Evolutionary conservation across 2,888 invertebrate species (phyloP), one percentile per base, ranked within the genome.

Genomic region (Noctua fimbriata): DNA sequence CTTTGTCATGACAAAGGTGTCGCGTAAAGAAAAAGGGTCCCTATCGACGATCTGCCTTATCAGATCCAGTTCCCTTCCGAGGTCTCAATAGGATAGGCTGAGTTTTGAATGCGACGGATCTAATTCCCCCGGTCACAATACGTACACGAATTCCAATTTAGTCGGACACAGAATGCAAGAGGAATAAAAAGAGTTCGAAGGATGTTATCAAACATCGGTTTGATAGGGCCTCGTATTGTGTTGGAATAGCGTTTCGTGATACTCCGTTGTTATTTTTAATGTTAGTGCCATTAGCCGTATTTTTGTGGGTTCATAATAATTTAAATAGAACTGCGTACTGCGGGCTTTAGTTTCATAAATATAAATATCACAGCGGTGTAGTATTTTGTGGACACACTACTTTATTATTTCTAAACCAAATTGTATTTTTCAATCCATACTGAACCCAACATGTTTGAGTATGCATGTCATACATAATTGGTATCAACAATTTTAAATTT

Each of bases 1-100:
- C 93, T 96, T 97, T 97, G 96, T 97, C 94, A 95, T 96, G 96
- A 96, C 96, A 96, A 97, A 97, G 96, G 96, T 97, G 96, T 96
- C 96, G 96, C 94, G 95, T 93, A 94, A 96, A 96, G 96, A 96
- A 96, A 96, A 96, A 96, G 95, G 95, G 95, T 93, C 94, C 94
- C 94, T 96, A 97, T 97, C 96, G 94, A 93, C 95, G 95, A 96
- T 96, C 96, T 94, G 87, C 95, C 96, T 97, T 97, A 96, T 97
- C 96, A 96, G 96, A 96, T 96, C 93, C 94, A 93, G 96, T 95
- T 96, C 96, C 96, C 96, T 96, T 96, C 95, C 95, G 95, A 95
- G 96, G 94, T 95, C 96, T 96, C 96, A 96, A 97, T 97, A 96
- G 95, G 94, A 95, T 94, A 95, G 95, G 91, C 93, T 93, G 92